phyloP scores from a whole-genome alignment of 2,797 vertebrate species.

The Sparidentex hasta region DNA sequence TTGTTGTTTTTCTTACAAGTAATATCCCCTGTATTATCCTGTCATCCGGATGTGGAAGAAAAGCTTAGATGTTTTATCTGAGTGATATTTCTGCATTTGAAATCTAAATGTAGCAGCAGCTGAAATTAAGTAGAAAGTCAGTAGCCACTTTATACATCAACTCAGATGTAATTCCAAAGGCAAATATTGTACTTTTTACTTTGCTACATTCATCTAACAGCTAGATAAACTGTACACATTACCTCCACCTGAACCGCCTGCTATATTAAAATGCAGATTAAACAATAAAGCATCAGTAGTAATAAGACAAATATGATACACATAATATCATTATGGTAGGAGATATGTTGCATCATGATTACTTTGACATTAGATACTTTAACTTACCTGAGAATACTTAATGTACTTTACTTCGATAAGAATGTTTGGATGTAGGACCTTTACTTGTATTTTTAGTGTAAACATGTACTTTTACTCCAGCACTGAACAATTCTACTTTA shows the following conservation, averaged over 20 bases:
- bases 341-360: not conserved
- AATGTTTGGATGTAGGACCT: not conserved
- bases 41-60: not conserved
- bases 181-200: not conserved
- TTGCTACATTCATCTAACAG: not conserved
- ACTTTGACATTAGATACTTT: not conserved
- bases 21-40: not conserved
- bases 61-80: not conserved
- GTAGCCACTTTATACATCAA: not conserved
- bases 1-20: conserved; percentile 3
- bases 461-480: not conserved
- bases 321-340: not conserved
- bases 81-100: not conserved
- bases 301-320: not conserved
- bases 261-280: not conserved
- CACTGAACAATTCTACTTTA: not conserved
- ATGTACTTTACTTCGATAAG: not conserved
- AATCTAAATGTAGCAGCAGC: not conserved
- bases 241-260: not conserved
- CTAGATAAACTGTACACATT: not conserved
- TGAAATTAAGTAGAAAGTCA: not conserved
- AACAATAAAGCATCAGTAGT: not conserved
- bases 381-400: not conserved
- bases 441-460: not conserved
- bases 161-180: not conserved